Percentiles rank a stretch among this genome's conserved stretches.
Conservation (phyloP, 2,113 vertebrate genomes). For the Nycticorax nycticorax region DNA sequence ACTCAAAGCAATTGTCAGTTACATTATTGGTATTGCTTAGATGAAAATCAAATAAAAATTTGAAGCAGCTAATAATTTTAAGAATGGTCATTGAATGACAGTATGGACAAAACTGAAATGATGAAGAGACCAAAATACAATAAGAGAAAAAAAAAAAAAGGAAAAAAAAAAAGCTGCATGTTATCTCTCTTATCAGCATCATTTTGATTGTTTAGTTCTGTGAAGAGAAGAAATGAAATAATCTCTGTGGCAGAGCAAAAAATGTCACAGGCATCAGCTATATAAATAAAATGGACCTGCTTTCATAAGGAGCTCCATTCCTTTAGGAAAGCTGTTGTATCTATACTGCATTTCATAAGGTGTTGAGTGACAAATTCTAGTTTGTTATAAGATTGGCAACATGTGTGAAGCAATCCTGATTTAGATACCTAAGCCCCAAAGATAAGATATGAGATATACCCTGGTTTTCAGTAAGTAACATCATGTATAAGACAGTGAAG, state of each 20-base stretch:
- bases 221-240: neutral
- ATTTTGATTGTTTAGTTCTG: slow-evolving; percentile 15
- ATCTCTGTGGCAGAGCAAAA: neutral
- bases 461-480: neutral
- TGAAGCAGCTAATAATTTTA: slow-evolving; percentile 52
- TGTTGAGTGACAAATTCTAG: neutral
- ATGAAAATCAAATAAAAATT: slow-evolving; percentile 57
- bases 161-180: neutral
- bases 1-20: slow-evolving; percentile 47
- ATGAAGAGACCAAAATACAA: neutral
- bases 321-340: neutral
- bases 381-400: neutral
- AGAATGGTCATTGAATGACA: slow-evolving; percentile 22
- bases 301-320: neutral
- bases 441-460: neutral
- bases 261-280: neutral
- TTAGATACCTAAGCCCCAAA: neutral
- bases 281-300: neutral
- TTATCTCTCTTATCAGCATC: neutral
- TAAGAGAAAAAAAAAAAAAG: neutral
- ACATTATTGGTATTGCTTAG: slow-evolving; percentile 11
- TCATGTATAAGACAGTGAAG: neutral
- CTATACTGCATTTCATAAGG: neutral
- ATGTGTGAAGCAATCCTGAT: neutral
- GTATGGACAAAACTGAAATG: slow-evolving; percentile 22